Base-by-base conservation (phyloP, 1,140 invertebrate species). In the Procambarus virginalis region DNA sequence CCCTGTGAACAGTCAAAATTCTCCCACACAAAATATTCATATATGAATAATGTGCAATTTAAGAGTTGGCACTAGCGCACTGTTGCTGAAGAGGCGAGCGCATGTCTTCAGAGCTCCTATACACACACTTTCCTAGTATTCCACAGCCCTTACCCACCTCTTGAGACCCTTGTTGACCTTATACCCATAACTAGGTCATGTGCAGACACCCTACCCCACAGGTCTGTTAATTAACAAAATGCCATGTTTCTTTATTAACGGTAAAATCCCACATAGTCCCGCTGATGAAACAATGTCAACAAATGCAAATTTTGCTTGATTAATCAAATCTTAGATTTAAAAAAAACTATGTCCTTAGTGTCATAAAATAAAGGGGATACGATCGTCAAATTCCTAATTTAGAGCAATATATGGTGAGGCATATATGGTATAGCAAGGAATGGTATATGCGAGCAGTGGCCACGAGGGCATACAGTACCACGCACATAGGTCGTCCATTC, bases 71-170 rank as follows among this genome's bases (percentile, higher is more conserved):
- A 73, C 3, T 34, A 73, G n/a, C 68, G 68, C 68, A 73, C n/a
- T 73, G 68, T 73, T 73, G 68, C 68, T 73, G 4, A 20, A 14
- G 22, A 22, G 22, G 2, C n/a, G 68, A 22, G n/a, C 64, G 64
- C 64, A 68, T 12, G 68, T 73, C n/a, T 73, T 73, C 2, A 68
- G 68, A 73, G 68, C n/a, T 73, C 22, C n/a, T 73, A 73, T 73
- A 22, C n/a, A 22, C n/a, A 73, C 1, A 73, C 5, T 73, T 73
- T 73, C 68, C 68, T 73, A 8, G 68, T 73, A 34, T 73, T 73
- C n/a, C n/a, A 34, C 10, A 73, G 68, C n/a, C 5, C 34, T 34
- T 73, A 4, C 1, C 20, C 10, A 9, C 0, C 8, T 34, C 10
- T 34, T 73, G 4, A 64, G 17, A 58, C 4, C 20, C 68, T 9